Base-by-base conservation (phyloP, 2,113 vertebrate species). In the Lagenorhynchus albirostris region DNA sequence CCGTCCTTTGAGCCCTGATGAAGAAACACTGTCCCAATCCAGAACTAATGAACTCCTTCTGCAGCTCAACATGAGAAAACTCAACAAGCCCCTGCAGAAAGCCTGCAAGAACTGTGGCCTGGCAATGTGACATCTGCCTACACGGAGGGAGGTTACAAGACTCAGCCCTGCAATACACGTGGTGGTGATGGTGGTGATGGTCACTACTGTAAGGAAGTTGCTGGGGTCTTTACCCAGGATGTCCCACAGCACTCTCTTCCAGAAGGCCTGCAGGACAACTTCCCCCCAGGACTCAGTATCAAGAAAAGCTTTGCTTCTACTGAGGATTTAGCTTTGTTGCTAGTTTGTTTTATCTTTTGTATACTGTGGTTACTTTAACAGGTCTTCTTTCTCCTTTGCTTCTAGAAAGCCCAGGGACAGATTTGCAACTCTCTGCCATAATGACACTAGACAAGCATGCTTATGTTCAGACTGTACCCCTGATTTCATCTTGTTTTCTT, bases 241-340 rank as follows among this genome's bases (percentile, higher is more conserved):
- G 74, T 15, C 67, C 18, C 58, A 65, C 9, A 8, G 38, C 3
- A 33, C 7, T 89, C 58, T 84, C 47, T 88, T 89, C 90, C 62
- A 60, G 36, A 90, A 94, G 33, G 63, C 3, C 36, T 77, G 47
- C 8, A 60, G 63, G 65, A 76, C 36, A 89, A 82, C 92, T 20
- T 58, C 3, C 55, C 74, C 74, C 38, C 36, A 88, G 80, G 90
- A 68, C 55, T 47, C 2, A 12, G 44, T 33, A 82, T 11, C 74
- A 94, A 89, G 50, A 18, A 90, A 95, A 90, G 53, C 33, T 81
- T 90, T 33, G 33, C 60, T 95, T 97, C 94, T 84, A 12, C 20
- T 68, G 38, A 83, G 17, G 38, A 81, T 44, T 91, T 38, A 55
- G 38, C 17, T 73, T 89, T 77, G 44, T 14, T 84, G 36, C 23